Conservation (phyloP, 2,888 invertebrate genomes). For the Coleophora flavipennella region DNA sequence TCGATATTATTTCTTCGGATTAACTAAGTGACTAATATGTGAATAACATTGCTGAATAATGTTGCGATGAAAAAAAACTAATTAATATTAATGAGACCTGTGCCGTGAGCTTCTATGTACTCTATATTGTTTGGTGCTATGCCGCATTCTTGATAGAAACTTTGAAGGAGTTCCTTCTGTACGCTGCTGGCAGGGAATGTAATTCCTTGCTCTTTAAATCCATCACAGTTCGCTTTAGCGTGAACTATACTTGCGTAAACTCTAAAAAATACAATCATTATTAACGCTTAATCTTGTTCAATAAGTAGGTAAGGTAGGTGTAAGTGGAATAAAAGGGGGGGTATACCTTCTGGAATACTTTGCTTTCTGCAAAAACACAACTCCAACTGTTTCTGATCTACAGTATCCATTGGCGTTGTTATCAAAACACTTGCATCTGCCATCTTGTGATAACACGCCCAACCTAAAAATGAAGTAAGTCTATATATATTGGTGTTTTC, state of each 20-base stretch:
- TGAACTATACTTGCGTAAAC: too few species aligned
- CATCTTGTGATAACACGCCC: slow-evolving; percentile 80
- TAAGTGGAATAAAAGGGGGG: too few species aligned
- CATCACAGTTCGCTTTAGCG: too few species aligned
- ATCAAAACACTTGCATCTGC: slow-evolving; percentile 86
- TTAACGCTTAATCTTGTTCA: not conserved
- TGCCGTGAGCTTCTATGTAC: slow-evolving; percentile 91
- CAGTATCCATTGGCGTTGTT: slow-evolving; percentile 78
- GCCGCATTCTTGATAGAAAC: slow-evolving; percentile 79
- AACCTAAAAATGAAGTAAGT: too few species aligned
- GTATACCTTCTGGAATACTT: slow-evolving; percentile 2
- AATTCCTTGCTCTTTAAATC: too few species aligned
- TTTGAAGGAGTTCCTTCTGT: slow-evolving; percentile 73
- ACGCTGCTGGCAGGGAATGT: slow-evolving; percentile 74
- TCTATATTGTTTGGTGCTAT: slow-evolving; percentile 80
- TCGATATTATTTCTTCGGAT: too few species aligned
- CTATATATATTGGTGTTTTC: too few species aligned
- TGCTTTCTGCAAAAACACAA: slow-evolving; percentile 73
- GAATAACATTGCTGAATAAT: too few species aligned
- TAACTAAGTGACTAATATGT: too few species aligned
- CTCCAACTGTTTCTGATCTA: slow-evolving; percentile 76
- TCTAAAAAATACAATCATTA: not conserved
- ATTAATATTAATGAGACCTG: too few species aligned
- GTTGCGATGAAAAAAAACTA: too few species aligned
- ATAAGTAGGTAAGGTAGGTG: not conserved